These are phyloP conservation scores for Drosophila navojoa DNA, from an alignment of 1,140 invertebrate genomes.

Conservation along the genomic window DNA sequence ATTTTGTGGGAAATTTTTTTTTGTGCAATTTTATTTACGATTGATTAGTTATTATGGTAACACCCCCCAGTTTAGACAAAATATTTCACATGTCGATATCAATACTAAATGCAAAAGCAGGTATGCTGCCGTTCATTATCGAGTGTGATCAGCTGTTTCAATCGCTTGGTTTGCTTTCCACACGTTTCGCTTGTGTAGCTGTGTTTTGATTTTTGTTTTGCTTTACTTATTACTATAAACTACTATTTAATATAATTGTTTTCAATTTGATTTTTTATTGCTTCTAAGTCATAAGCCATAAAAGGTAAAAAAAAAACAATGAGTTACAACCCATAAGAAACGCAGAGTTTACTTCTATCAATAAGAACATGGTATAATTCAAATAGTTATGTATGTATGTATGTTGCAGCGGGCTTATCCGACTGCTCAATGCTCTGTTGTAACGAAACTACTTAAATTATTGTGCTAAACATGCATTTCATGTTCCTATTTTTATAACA, in stretches of 20 bases:
- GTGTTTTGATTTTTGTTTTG: conserved; percentile 18
- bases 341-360: neutral
- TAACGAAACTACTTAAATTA: too few species aligned
- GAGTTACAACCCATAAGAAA: neutral
- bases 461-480: too few species aligned
- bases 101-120: conserved; percentile 1
- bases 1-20: neutral
- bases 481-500: too few species aligned
- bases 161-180: conserved; percentile 9
- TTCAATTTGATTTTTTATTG: conserved; percentile 12
- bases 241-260: neutral
- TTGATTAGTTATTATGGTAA: neutral
- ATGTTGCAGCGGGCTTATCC: neutral
- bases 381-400: neutral
- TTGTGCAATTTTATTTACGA: neutral
- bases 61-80: neutral
- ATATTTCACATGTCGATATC: neutral
- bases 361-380: neutral
- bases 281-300: neutral
- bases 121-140: neutral
- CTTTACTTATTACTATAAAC: neutral
- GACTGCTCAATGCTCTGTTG: neutral
- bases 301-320: conserved; percentile 28
- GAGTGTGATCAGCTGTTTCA: conserved; percentile 24
- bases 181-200: conserved; percentile 12